Percentiles rank a stretch among this genome's conserved stretches.
These are phyloP conservation scores for Porites cylindrica DNA, from an alignment of 92 coral and sea anemone species.

Conservation along the genomic window DNA sequence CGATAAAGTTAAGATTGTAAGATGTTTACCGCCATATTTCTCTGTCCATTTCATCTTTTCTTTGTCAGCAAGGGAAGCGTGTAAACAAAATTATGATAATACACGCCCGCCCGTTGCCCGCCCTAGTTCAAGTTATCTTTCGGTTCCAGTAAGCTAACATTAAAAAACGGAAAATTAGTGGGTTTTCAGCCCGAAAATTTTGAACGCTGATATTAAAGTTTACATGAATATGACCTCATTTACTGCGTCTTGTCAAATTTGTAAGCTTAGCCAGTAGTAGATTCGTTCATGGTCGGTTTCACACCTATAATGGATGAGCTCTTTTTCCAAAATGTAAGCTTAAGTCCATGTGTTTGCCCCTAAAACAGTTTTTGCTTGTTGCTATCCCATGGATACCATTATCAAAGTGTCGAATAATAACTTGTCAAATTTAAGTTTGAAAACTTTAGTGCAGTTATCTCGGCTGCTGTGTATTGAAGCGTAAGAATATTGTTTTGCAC, in stretches of 20 bases:
- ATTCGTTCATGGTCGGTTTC: slow-evolving; percentile 1
- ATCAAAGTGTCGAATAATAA: not conserved
- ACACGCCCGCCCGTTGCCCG: slow-evolving; percentile 20
- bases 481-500: slow-evolving; percentile 21
- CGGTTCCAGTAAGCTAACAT: not conserved
- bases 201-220: no score
- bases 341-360: not conserved
- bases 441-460: not conserved
- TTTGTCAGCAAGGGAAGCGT: slow-evolving; percentile 9
- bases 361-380: no score
- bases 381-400: not conserved
- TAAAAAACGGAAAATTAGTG: no score
- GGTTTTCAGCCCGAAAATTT: not conserved
- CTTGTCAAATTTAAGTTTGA: not conserved
- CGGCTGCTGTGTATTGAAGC: not conserved
- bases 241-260: not conserved
- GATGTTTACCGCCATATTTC: slow-evolving; percentile 2
- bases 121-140: not conserved
- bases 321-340: not conserved
- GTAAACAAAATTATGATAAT: slow-evolving; percentile 53
- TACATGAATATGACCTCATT: not conserved
- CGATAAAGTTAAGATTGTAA: not conserved
- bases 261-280: not conserved
- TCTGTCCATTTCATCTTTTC: not conserved
- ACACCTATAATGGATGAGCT: slow-evolving; percentile 24